Base-by-base conservation (phyloP, 2,797 vertebrate genomes). In the Muscicapa comitata region DNA sequence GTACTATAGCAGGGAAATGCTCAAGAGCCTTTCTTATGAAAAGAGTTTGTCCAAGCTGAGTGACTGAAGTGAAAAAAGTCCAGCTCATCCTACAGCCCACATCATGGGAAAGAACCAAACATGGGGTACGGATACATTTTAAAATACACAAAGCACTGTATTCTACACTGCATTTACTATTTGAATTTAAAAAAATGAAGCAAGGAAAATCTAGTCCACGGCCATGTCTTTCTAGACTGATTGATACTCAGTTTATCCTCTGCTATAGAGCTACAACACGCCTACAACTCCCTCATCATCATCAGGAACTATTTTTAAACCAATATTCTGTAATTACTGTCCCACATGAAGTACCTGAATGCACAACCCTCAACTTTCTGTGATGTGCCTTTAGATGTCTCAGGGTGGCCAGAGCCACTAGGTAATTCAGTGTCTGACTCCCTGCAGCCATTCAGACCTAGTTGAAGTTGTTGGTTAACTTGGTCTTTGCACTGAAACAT, bases 381-480 rank as follows among this genome's bases (percentile, higher is more conserved):
- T 33, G 38, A 2, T 0, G 1, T 26, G 21, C n/a, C n/a, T 76
- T 74, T 17, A 50, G 58, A 45, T 10, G 13, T 68, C 48, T 47
- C 35, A 29, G 33, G 17, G 16, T 7, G 7, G 28, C 10, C 9
- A 6, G 23, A 51, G 47, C 29, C 71, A 37, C 0, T 0, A n/a
- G 55, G 11, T 10, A 65, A 74, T 28, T 66, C 55, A 24, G 38
- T 11, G 0, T 17, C 21, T 17, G 23, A 38, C 16, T 61, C 37
- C n/a, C 66, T 40, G 33, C 23, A 92, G 77, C 71, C 63, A 5
- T 33, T 50, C 80, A 85, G 67, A 45, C 8, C 28, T 11, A 11
- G 37, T 55, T 72, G 80, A 67, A 87, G 61, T 82, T 33, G 33
- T 26, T 47, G 25, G 6, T 11, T n/a, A 50, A 42, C 63, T 33